Percentiles rank a stretch among this genome's conserved stretches.
phyloP scores from a whole-genome alignment of 92 coral and sea anemone species.

The Porites cylindrica region DNA sequence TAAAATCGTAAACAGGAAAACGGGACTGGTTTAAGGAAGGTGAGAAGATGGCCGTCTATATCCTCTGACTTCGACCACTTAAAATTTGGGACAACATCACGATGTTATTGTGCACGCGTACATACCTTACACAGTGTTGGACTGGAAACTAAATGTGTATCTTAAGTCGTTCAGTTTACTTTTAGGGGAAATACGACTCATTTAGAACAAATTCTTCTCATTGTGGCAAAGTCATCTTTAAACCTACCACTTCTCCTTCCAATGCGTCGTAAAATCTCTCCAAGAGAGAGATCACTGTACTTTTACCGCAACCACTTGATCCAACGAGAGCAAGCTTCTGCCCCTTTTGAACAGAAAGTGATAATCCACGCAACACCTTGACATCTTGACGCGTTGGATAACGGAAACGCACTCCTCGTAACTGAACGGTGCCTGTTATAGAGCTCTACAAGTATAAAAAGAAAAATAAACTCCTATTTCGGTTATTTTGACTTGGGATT shows the following conservation, averaged over 20 bases:
- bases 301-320: constrained; percentile 84
- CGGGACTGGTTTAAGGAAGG: too few relatives aligned
- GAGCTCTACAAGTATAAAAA: constrained; percentile 25
- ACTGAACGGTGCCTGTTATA: constrained; percentile 62
- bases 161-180: too few relatives aligned
- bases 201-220: too few relatives aligned
- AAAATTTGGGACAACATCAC: too few relatives aligned
- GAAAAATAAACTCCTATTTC: background rate
- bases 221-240: too few relatives aligned
- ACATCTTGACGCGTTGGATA: constrained; percentile 82
- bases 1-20: too few relatives aligned
- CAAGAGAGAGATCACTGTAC: constrained; percentile 71
- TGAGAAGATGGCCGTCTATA: too few relatives aligned
- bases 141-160: too few relatives aligned
- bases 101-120: too few relatives aligned
- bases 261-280: constrained; percentile 74
- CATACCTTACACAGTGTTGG: too few relatives aligned
- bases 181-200: too few relatives aligned
- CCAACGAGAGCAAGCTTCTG: constrained; percentile 83
- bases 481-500: background rate
- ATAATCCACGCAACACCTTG: constrained; percentile 69
- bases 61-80: too few relatives aligned
- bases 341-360: constrained; percentile 62
- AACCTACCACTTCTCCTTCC: constrained; percentile 76
- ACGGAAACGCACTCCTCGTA: constrained; percentile 65